Evolutionary conservation across 2,888 invertebrate species (phyloP).

Genomic region (Anodontia alba): DNA sequence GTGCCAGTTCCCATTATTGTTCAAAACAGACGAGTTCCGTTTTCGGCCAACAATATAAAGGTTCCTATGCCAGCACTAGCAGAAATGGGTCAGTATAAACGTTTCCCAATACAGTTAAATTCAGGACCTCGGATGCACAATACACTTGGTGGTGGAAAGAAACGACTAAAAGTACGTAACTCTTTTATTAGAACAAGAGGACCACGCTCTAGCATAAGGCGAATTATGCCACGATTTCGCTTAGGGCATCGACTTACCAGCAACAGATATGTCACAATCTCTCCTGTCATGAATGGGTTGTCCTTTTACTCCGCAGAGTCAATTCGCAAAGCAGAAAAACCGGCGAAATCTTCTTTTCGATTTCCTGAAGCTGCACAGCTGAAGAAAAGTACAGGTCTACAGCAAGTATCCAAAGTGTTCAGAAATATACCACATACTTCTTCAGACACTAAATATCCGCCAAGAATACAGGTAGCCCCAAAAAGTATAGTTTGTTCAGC

Average conservation of each 20-base stretch:
- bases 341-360: too few relatives aligned
- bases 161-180: background rate
- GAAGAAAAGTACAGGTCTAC: too few relatives aligned
- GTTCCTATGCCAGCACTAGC: background rate
- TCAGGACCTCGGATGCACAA: background rate
- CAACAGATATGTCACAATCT: background rate
- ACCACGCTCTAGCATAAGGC: background rate
- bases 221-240: background rate
- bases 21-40: too few relatives aligned
- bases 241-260: too few relatives aligned
- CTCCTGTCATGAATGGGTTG: background rate
- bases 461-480: background rate
- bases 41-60: too few relatives aligned
- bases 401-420: too few relatives aligned
- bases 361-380: too few relatives aligned
- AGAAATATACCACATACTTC: too few relatives aligned
- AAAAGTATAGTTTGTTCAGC: conserved; percentile 23
- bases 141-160: background rate
- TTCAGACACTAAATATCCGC: background rate
- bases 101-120: background rate
- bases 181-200: background rate
- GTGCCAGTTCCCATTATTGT: too few relatives aligned
- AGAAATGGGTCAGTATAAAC: background rate
- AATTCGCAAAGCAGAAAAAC: background rate
- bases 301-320: background rate